Evolutionary conservation across 2,113 vertebrate genomes (phyloP), one percentile per base, ranked within the genome.

Genomic region (Pteruthius melanotis): DNA sequence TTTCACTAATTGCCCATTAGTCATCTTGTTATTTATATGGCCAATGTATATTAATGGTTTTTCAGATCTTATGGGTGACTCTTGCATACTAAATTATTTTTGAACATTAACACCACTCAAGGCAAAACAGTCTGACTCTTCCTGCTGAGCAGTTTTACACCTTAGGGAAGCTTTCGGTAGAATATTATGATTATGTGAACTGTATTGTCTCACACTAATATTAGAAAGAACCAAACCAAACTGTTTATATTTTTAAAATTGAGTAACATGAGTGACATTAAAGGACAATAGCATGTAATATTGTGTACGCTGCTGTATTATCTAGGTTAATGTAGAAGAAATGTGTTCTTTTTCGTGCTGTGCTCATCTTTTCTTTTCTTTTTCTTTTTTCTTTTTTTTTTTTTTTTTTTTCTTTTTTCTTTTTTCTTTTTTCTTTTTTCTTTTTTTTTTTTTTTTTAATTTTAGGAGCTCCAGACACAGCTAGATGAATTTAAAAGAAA

Each of bases 401-500:
- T n/a, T n/a, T n/a, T n/a, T n/a, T n/a, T n/a, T n/a, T n/a, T n/a
- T n/a, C n/a, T n/a, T n/a, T n/a, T n/a, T n/a, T n/a, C n/a, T n/a
- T n/a, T n/a, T n/a, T n/a, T n/a, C n/a, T n/a, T n/a, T n/a, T n/a
- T n/a, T n/a, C n/a, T n/a, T n/a, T n/a, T n/a, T n/a, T n/a, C n/a
- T n/a, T n/a, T 37, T 23, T 9, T 3, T 22, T 42, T 31, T 10
- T 26, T 37, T 33, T 44, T 83, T 31, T 14, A 12, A 27, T 90
- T 90, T 30, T 97, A 98, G 98, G 98, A 98, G 50, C 97, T 97
- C 9, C 98, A 98, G 88, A 78, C 74, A 18, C 97, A 98, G 93
- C 92, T 98, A 83, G 98, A 99, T 21, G 98, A 99, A 87, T 97
- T 98, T 95, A 98, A 98, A 96, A 99, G 97, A 89, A 98, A 96